phyloP scores from a whole-genome alignment of 2,113 vertebrate species.

The Calyptommatus sinebrachiatus region DNA sequence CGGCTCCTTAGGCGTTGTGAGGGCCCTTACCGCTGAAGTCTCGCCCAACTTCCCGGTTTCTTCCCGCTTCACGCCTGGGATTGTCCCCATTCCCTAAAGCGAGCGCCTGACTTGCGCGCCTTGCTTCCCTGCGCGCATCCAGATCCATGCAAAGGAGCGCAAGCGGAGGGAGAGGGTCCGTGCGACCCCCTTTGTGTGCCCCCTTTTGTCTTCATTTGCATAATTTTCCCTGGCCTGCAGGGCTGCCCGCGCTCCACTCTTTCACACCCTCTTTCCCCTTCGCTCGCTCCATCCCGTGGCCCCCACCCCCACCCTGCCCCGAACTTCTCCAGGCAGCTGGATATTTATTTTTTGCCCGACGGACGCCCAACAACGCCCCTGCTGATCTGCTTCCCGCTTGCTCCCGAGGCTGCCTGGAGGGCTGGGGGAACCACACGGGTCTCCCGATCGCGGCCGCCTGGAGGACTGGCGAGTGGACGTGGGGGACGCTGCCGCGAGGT shows the following conservation, averaged over 20 bases:
- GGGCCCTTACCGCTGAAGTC: background rate
- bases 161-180: slow-evolving; percentile 65
- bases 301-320: slow-evolving; percentile 58
- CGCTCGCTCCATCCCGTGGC: slow-evolving; percentile 29
- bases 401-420: background rate
- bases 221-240: slow-evolving; percentile 93
- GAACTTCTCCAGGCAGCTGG: slow-evolving; percentile 76
- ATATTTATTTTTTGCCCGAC: slow-evolving; percentile 37
- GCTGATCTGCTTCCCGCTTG: slow-evolving; percentile 39
- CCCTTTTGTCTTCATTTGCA: slow-evolving; percentile 88
- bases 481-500: slow-evolving; percentile 39
- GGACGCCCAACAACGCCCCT: slow-evolving; percentile 80
- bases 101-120: background rate
- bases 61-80: background rate
- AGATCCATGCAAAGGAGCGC: background rate
- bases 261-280: slow-evolving; percentile 75
- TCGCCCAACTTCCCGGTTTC: background rate
- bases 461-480: slow-evolving; percentile 66
- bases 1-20: background rate
- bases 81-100: background rate
- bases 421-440: slow-evolving; percentile 51
- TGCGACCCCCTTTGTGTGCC: slow-evolving; percentile 73
- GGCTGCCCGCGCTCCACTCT: slow-evolving; percentile 82
- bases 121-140: background rate
- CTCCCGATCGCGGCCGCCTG: slow-evolving; percentile 71